These are phyloP conservation scores for Didymodactylos carnosus DNA, from an alignment of 2,888 invertebrate species.

Conservation along the genomic window DNA sequence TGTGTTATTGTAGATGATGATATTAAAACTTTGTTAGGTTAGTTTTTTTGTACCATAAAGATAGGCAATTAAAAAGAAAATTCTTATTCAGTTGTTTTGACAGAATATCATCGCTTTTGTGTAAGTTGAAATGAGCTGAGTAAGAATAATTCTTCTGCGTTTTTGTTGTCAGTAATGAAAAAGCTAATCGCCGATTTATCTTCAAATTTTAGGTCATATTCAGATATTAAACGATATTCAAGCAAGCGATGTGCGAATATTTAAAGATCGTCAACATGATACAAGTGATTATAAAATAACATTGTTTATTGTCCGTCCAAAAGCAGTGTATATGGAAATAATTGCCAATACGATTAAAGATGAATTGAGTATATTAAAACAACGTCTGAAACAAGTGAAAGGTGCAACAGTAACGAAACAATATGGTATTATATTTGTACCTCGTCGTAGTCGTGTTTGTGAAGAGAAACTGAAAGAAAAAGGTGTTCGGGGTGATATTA, in stretches of 20 bases:
- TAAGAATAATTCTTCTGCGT: too few relatives aligned
- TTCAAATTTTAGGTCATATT: too few relatives aligned
- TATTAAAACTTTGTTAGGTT: not conserved
- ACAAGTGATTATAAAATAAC: not conserved
- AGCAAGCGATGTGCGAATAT: not conserved
- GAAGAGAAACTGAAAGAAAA: conserved; percentile 60
- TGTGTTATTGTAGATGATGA: not conserved
- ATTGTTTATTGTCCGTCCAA: not conserved
- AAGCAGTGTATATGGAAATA: not conserved
- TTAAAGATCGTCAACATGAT: conserved; percentile 1
- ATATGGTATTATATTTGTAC: conserved; percentile 71
- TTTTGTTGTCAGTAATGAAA: too few relatives aligned
- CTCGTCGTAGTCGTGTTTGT: conserved; percentile 63
- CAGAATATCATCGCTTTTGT: too few relatives aligned
- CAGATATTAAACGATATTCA: not conserved
- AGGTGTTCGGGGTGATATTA: conserved; percentile 57
- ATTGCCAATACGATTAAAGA: not conserved
- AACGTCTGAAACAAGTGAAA: not conserved
- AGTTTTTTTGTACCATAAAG: too few relatives aligned
- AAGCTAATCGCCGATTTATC: too few relatives aligned
- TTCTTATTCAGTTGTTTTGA: too few relatives aligned
- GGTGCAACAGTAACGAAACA: conserved; percentile 42
- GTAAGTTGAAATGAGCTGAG: too few relatives aligned
- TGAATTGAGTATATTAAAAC: not conserved
- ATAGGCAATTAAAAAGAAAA: too few relatives aligned